Evolutionary conservation across 2,113 vertebrate species (phyloP), one percentile per base, ranked within the genome.

Genomic region (Upupa epops): DNA sequence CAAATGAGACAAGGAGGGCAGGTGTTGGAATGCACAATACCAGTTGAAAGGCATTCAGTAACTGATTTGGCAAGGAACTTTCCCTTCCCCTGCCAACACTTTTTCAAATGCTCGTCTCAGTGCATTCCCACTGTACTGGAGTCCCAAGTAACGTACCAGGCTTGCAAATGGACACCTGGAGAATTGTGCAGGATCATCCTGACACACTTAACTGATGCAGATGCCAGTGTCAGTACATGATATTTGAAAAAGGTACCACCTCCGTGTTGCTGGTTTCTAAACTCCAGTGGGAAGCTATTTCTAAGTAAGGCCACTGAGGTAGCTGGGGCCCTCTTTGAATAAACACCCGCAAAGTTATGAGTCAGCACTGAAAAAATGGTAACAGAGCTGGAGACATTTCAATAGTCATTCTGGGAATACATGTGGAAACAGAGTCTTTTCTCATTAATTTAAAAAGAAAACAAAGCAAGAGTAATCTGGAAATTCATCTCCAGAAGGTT

Each of bases 171-270:
- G 32, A 0, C 55, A 36, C 15, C 40, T 48, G 68, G 37, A 82
- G 58, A 91, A 60, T 1, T 2, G 18, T 29, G 37, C 0, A 4
- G 60, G 17, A 59, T 24, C 0, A 0, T 36, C 42, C 45, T 64
- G 42, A 55, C 37, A 84, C 32, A 51, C 25, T 73, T 48, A 31
- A 29, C 32, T 32, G 46, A 88, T 61, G 32, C 21, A 72, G 54
- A 52, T 2, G 4, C 24, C 34, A 87, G 36, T 17, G 42, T 32
- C 25, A 65, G 25, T 2, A 16, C 16, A 46, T 3, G 6, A 19
- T 29, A 59, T 59, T 46, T 76, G 46, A 40, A 65, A 76, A 73
- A 79, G 7, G 5, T 29, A 45, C 34, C 45, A 60, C 19, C 13
- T 74, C 29, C 40, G 52, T 2, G 3, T 64, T 59, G 15, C 6